Evolutionary conservation across 2,888 invertebrate genomes (phyloP).

Genomic region (Oeneis ivallda): DNA sequence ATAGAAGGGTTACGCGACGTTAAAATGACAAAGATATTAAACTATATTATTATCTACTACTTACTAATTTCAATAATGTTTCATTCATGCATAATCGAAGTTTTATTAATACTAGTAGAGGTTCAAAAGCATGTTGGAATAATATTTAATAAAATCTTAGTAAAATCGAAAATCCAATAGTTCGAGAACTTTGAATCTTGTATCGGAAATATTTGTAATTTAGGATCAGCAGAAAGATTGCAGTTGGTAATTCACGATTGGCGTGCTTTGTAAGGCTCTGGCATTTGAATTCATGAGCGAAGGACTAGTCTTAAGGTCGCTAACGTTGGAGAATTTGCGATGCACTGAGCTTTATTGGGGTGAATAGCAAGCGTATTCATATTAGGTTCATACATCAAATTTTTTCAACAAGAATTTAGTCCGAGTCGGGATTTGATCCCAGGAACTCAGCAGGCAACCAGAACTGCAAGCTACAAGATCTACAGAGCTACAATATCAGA

Average conservation of each 20-base stretch:
- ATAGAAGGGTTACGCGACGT: too few relatives aligned
- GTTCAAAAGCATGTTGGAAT: background rate
- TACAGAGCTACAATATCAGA: too few relatives aligned
- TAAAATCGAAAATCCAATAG: conserved; percentile 13
- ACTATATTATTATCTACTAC: too few relatives aligned
- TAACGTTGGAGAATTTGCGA: conserved; percentile 40
- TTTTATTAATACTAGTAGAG: background rate
- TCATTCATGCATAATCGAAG: background rate
- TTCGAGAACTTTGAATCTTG: conserved; percentile 25
- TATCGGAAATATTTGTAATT: conserved; percentile 45
- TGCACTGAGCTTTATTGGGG: conserved; percentile 18
- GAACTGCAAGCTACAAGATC: too few relatives aligned
- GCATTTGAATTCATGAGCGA: conserved; percentile 55
- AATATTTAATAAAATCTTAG: background rate
- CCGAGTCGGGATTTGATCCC: too few relatives aligned
- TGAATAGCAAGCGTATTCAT: background rate
- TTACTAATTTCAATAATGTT: too few relatives aligned
- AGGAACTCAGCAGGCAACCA: too few relatives aligned
- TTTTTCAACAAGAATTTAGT: background rate
- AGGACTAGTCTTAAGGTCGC: conserved; percentile 51
- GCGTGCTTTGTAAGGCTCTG: conserved; percentile 56
- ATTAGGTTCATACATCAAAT: background rate
- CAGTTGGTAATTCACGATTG: conserved; percentile 65
- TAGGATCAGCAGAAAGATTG: conserved; percentile 53
- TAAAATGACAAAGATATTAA: too few relatives aligned